Base-by-base conservation (phyloP, 2,888 invertebrate species). In the Silvanus unidentatus region DNA sequence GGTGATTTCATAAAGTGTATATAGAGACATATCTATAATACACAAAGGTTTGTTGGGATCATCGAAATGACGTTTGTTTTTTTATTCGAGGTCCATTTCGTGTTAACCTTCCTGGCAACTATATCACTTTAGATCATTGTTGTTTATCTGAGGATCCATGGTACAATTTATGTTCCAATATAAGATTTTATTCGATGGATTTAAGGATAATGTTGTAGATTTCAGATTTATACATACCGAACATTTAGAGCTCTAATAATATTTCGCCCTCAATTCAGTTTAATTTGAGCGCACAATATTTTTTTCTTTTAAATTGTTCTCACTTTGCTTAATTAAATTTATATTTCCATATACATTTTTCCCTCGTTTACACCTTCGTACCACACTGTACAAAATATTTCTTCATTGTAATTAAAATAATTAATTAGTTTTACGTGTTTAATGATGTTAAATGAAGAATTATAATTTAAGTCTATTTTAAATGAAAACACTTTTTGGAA, bases 131-230 rank as follows among this genome's bases (percentile, higher is more conserved):
- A 55, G 59, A 58, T 59, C 62, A 59, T 62, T 62, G 60, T 62
- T 64, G 63, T 64, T 63, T 63, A 62, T 62, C 62, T 60, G 54
- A 55, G 54, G 59, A 63, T 61, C 57, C 58, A 48, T 53, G 50
- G 48, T 49, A 52, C 57, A 58, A 63, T 64, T 64, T 63, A 64
- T 62, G 55, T 49, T 52, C 59, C 64, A 64, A 64, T 64, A 62
- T 60, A 54, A 32, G 51, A 48, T 48, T 56, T 54, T 50, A 59
- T 57, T 53, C 54, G 60, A 64, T 62, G 63, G 63, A 62, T 64
- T 62, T 62, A 47, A 50, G 59, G 63, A 64, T 64, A 64, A 64
- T 63, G 59, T 59, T 55, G 58, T 57, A 62, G 62, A 62, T 63
- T 63, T 60, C 58, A 58, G 60, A 57, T 12, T 22, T 22, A 22